Base-by-base conservation (phyloP, 2,888 invertebrate species). In the Macrosoma leucophasiata region DNA sequence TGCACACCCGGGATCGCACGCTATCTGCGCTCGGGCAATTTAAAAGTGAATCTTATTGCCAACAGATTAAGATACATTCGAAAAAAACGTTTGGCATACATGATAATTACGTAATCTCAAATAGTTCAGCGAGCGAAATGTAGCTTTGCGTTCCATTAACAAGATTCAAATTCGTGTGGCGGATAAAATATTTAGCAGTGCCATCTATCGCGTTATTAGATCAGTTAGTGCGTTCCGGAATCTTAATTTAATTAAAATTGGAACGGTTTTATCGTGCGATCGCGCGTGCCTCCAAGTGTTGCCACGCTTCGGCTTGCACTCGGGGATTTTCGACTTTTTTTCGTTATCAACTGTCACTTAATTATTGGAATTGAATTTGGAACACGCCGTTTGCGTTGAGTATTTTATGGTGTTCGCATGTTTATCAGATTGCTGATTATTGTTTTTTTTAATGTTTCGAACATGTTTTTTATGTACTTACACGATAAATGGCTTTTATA, bases 221-320 rank as follows among this genome's bases (percentile, higher is more conserved):
- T 57, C 50, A 56, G 56, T 53, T 50, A 48, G 55, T 55, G 53
- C 54, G 61, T 57, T 53, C 50, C 44, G 68, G 75, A 78, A 77
- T 81, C 74, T 69, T 77, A 73, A 81, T 82, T 82, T 75, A 82
- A 81, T 81, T 81, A 81, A 78, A 81, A 71, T 62, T 61, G 64
- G 62, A 62, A 62, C 60, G 61, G 55, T 65, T 64, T 71, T 75
- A 75, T 77, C 74, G 61, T 38, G 39, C 39, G 51, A 73, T 71
- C 68, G 68, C 72, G 66, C 73, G 65, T 71, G 72, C 57, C 53
- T 46, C 61, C 45, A 65, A 76, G 72, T 74, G 74, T 59, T 61
- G 76, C 64, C 70, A 75, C 78, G 76, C 70, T 67, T 52, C 51
- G 57, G 61, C 61, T 58, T 55, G n/a, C n/a, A n/a, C n/a, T n/a